Base-by-base conservation (phyloP, 2,888 invertebrate species). In the Pseudoips prasinana region DNA sequence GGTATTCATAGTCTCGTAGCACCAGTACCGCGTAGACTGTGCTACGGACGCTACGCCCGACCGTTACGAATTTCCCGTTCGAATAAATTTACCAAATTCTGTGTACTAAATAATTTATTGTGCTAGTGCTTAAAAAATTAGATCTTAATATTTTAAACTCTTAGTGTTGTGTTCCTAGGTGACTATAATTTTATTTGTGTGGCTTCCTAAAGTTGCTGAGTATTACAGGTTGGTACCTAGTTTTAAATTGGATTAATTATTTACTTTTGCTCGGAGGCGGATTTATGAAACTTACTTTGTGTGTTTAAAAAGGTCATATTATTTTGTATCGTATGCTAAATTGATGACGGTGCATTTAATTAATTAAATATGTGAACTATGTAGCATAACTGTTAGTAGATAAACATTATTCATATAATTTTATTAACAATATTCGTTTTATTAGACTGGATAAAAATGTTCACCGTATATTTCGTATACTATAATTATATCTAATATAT, bases 1-100 rank as follows among this genome's bases (percentile, higher is more conserved):
- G 28, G 38, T 54, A 36, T 37, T 41, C 41, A 43, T 39, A 36
- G n/a, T 34, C 36, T 39, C 68, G 69, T 69, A 66, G 60, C 64
- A 60, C 47, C 75, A 76, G 76, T 76, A 46, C 58, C 66, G 68
- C 64, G 75, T 74, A 72, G 76, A 59, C 58, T 38, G 34, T 45
- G 55, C 69, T 53, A 64, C 61, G 50, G 61, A 58, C 57, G 55
- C 72, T 71, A 75, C 73, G 69, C 53, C 45, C 39, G 42, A 35
- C 43, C 39, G 57, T 72, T 70, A 69, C 74, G 68, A 57, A 47
- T 28, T 46, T 46, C 45, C 38, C 55, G 60, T 58, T 57, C 64
- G 59, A 51, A 51, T 47, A 35, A 35, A 38, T 34, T 17, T 25
- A 41, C 33, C 35, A 39, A 39, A 39, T 34, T 25, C 29, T 26